Conservation (phyloP, 1,140 invertebrate genomes). For the Xylocopa sonorina region DNA sequence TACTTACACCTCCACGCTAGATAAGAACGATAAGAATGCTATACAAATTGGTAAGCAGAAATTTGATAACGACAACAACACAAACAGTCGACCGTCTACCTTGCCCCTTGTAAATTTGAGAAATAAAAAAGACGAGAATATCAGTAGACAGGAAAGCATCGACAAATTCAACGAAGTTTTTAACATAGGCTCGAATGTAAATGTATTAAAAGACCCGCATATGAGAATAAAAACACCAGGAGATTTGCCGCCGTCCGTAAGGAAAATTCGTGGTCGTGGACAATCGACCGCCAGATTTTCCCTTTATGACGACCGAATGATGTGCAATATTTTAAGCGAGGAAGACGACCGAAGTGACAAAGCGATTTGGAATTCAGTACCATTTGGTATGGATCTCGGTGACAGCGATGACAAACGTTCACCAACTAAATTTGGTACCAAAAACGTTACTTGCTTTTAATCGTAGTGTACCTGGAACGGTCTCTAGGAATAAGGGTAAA, state of each 20-base stretch:
- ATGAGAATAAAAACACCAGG: conserved; percentile 91
- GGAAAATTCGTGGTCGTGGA: conserved; percentile 84
- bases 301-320: conserved; percentile 93
- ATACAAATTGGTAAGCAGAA: conserved; percentile 52
- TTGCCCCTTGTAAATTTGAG: conserved; percentile 70
- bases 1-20: conserved; percentile 33
- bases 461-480: conserved; percentile 59
- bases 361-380: conserved; percentile 76
- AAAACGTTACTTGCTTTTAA: conserved; percentile 76
- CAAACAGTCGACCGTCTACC: conserved; percentile 74
- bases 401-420: conserved; percentile 73
- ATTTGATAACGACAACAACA: conserved; percentile 57
- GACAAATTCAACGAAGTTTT: conserved; percentile 88
- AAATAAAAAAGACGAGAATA: conserved; percentile 67
- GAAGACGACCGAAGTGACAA: conserved; percentile 70
- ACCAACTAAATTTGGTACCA: conserved; percentile 77
- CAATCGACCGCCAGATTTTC: conserved; percentile 86
- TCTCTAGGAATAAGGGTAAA: conserved; percentile 62
- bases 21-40: conserved; percentile 66
- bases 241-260: conserved; percentile 88
- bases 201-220: conserved; percentile 87
- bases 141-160: conserved; percentile 78
- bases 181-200: conserved; percentile 82
- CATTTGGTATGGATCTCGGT: conserved; percentile 77
- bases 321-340: conserved; percentile 83